Evolutionary conservation across 2,888 invertebrate species (phyloP), one percentile per base, ranked within the genome.

Genomic region (Serrognathus titanus): DNA sequence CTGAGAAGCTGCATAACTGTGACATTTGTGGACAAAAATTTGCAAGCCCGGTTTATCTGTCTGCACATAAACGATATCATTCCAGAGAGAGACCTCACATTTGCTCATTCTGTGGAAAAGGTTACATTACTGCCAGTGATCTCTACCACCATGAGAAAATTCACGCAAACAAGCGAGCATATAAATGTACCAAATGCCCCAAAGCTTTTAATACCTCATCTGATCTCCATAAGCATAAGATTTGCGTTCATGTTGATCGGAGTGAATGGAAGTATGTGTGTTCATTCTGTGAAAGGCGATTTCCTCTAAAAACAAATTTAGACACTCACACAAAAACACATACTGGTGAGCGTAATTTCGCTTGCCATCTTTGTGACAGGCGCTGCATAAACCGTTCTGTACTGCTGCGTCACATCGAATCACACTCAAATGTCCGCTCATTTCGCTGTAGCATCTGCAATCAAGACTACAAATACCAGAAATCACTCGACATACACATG

Each of bases 391-490:
- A 70, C 51, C 64, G 63, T 24, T 72, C 71, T 16, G 71, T 70
- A 4, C 61, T 75, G 35, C 64, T 62, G 31, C 57, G 72, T 7
- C 75, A 75, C 53, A 68, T 75, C 35, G 69, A 68, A 20, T 71
- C 72, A 11, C 75, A 75, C 62, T 67, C 71, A 1, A 69, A 71
- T 38, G 64, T 69, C 8, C 63, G 69, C 36, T 60, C 68, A 3
- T 74, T 67, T 55, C 69, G 66, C 45, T 84, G 84, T 65, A 71
- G 78, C 36, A 76, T 82, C 58, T 84, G 84, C 63, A 73, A 75
- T 43, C 76, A 77, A 51, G 82, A 82, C 62, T 83, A 83, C 66
- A 80, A 79, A 62, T 81, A 82, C 1, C 68, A 80, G 62, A 80
- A 80, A 2, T 64, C 76, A 0, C 80, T 80, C 63, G 76, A 80